Evolutionary conservation across 2,888 invertebrate species (phyloP).

Genomic region (Rhopalosiphum nymphaeae): DNA sequence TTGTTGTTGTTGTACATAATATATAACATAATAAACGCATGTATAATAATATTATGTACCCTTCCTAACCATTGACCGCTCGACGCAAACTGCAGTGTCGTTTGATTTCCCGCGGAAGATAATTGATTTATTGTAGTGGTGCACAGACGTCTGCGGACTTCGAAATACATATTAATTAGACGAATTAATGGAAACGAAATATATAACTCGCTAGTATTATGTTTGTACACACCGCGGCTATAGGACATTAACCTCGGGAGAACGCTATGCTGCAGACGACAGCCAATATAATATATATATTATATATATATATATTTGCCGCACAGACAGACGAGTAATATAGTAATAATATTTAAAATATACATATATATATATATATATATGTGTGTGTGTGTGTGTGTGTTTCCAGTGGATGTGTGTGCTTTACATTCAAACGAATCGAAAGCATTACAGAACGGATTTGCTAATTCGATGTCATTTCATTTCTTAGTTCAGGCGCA

Average conservation of each 20-base stretch:
- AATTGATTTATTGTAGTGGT: conserved; percentile 26
- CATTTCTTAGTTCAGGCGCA: not conserved
- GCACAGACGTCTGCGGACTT: not conserved
- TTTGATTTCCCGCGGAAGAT: not conserved
- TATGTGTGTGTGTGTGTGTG: not conserved
- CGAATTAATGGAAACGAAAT: conserved; percentile 19
- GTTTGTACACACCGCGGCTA: not conserved
- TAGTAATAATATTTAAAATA: not conserved
- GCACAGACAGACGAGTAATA: not conserved
- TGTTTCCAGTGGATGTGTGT: conserved; percentile 5
- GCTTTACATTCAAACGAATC: not conserved
- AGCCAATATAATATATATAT: too few species aligned
- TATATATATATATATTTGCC: not conserved
- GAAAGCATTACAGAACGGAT: conserved; percentile 20
- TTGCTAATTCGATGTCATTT: conserved; percentile 43
- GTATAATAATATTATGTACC: not conserved
- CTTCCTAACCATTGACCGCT: not conserved
- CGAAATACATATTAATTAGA: conserved; percentile 31
- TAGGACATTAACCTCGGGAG: conserved; percentile 28
- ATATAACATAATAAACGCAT: not conserved
- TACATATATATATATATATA: too few species aligned
- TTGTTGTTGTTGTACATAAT: not conserved
- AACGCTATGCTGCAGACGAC: not conserved
- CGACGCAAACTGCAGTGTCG: not conserved
- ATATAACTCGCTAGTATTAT: not conserved